A percentile compares a stretch with the other conserved stretches of the same genome.
phyloP scores from a whole-genome alignment of 2,888 invertebrate species.

The Drosophila suboccidentalis region DNA sequence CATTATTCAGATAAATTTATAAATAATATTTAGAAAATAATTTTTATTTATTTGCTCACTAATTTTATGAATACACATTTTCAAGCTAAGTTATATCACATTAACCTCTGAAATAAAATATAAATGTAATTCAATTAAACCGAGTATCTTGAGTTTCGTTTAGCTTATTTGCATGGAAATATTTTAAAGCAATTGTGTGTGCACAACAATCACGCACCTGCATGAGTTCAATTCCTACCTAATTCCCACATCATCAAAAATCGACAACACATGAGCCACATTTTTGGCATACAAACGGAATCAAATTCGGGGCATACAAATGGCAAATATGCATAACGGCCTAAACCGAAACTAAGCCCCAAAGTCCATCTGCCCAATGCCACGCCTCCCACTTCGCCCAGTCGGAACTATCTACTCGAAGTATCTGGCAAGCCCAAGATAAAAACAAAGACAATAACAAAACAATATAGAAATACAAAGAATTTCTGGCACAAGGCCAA shows the following conservation, averaged over 20 bases:
- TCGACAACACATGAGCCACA: conserved; percentile 75
- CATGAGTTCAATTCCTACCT: conserved; percentile 47
- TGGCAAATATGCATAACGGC: conserved; percentile 71
- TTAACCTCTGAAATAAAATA: conserved; percentile 47
- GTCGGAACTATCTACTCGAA: conserved; percentile 30
- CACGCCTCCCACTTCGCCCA: not conserved
- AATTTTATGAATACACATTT: not conserved
- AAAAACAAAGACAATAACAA: conserved; percentile 63
- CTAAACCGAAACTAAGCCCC: conserved; percentile 63
- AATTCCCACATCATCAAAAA: conserved; percentile 80
- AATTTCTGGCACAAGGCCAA: conserved; percentile 75
- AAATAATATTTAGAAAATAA: too few species aligned
- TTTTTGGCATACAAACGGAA: conserved; percentile 56
- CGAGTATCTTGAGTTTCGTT: conserved; percentile 4
- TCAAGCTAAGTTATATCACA: not conserved
- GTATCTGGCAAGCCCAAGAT: conserved; percentile 42
- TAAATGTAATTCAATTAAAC: conserved; percentile 15
- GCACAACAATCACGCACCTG: conserved; percentile 15
- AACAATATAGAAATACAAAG: conserved; percentile 53
- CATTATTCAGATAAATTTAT: too few species aligned
- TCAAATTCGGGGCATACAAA: conserved; percentile 40
- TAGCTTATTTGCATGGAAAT: not conserved
- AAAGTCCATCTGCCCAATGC: not conserved
- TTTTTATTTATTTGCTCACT: not conserved
- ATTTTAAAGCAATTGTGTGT: conserved; percentile 37